phyloP scores from a whole-genome alignment of 2,113 vertebrate species.

The Ceyx margarethae region DNA sequence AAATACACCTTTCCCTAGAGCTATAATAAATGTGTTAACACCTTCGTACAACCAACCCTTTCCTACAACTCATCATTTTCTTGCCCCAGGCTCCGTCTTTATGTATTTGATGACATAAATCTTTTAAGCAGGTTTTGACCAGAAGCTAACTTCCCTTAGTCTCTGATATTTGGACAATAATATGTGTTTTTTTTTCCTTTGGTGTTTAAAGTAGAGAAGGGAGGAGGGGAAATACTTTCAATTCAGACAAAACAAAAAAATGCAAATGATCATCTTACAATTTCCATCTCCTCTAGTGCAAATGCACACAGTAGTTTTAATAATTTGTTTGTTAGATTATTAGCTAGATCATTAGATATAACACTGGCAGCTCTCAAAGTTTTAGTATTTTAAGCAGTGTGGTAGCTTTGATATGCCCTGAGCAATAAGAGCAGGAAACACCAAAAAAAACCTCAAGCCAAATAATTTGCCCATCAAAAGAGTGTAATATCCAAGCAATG shows the following conservation, averaged over 20 bases:
- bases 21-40: constrained; percentile 70
- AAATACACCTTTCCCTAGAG: constrained; percentile 70
- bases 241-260: constrained; percentile 28
- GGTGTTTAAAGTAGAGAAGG: background rate
- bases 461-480: background rate
- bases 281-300: background rate
- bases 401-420: background rate
- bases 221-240: background rate
- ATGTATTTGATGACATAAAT: constrained; percentile 72
- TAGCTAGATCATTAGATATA: background rate
- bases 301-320: background rate
- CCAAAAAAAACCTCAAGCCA: background rate
- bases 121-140: constrained; percentile 67
- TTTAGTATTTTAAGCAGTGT: background rate
- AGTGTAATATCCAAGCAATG: background rate
- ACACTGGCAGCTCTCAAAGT: background rate
- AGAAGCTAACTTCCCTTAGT: constrained; percentile 55
- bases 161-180: constrained; percentile 17
- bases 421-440: background rate
- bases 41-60: constrained; percentile 61
- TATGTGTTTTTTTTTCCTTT: background rate
- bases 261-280: background rate
- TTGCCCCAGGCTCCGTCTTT: constrained; percentile 63
- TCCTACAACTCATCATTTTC: constrained; percentile 63
- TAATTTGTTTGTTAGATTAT: background rate